A percentile compares a stretch with the other conserved stretches of the same genome.
These are phyloP conservation scores for Choristoneura fumiferana DNA, from an alignment of 1,140 invertebrate genomes.

Conservation along the genomic window DNA sequence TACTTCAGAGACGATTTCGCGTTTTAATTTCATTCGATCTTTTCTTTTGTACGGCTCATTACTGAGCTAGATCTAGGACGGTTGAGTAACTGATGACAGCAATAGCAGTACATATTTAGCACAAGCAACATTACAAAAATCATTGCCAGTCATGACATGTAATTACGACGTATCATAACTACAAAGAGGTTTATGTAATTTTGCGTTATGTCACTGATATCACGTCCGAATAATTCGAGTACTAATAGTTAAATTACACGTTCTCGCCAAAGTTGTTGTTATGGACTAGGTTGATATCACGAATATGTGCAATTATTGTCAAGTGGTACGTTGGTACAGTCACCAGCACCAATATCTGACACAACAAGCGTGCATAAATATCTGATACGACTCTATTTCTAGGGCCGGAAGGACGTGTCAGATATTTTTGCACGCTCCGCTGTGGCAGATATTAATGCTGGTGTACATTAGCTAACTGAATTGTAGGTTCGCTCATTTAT, in stretches of 20 bases:
- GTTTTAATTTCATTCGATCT: not conserved
- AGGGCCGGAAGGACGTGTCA: no score
- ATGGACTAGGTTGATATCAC: not conserved
- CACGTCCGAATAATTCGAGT: constrained; percentile 2
- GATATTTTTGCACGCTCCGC: no score
- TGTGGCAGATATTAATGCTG: no score
- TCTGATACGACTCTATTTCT: no score
- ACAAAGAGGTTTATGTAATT: constrained; percentile 12
- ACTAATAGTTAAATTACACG: constrained; percentile 3
- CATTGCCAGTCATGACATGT: constrained; percentile 14
- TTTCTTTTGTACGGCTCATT: not conserved
- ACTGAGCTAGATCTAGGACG: not conserved
- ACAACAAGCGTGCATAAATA: no score
- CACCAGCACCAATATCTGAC: no score
- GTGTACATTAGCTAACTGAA: no score
- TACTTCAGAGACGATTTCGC: not conserved
- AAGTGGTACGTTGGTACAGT: no score
- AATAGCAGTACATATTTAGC: not conserved
- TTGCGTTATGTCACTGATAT: not conserved
- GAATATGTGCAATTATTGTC: no score
- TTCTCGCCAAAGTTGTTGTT: not conserved
- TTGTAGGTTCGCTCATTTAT: no score
- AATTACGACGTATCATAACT: not conserved
- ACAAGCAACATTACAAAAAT: constrained; percentile 7
- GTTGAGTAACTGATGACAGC: constrained; percentile 9